Evolutionary conservation across 2,888 invertebrate species (phyloP), one percentile per base, ranked within the genome.

Genomic region (Pemphredon lugubris): DNA sequence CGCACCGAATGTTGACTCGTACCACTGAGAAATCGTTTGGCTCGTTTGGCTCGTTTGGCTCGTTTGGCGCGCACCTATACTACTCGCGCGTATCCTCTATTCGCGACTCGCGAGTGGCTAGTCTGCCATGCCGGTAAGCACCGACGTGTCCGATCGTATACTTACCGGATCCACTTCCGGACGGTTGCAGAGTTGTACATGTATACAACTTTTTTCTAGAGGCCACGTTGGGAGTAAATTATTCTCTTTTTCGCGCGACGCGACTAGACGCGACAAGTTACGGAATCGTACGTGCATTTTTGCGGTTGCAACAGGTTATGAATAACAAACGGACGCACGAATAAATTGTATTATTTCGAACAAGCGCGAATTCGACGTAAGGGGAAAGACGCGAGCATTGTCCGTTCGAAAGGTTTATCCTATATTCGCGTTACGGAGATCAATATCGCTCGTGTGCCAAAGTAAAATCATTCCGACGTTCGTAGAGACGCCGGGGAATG

Each of bases 1-100:
- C 37, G 53, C 53, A 32, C 48, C 60, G 13, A 66, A 60, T 66
- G 53, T 48, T 66, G 77, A 65, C 66, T 75, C 59, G 55, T 54
- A 66, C 70, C 55, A 68, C 77, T 60, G 69, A 47, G 54, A 51
- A 68, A 61, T 60, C 60, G 55, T 70, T 58, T 59, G 50, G 44
- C 66, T 57, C 64, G 58, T 70, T 64, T 61, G 21, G 51, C 34
- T 60, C 60, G 55, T 70, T 58, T 59, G 50, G 44, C 66, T 57
- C 64, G 58, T 70, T 64, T 61, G 21, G 51, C 34, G n/a, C n/a
- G n/a, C n/a, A 59, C 26, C 65, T 47, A 61, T 60, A 59, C 73
- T 57, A 66, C 75, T 61, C 26, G 60, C 32, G 21, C 21, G 37
- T 11, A 21, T 61, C 16, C 60, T 14, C 47, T 21, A 42, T 13